These are phyloP conservation scores for Drosophila kepulauana DNA, from an alignment of 1,140 invertebrate species.

Conservation along the genomic window DNA sequence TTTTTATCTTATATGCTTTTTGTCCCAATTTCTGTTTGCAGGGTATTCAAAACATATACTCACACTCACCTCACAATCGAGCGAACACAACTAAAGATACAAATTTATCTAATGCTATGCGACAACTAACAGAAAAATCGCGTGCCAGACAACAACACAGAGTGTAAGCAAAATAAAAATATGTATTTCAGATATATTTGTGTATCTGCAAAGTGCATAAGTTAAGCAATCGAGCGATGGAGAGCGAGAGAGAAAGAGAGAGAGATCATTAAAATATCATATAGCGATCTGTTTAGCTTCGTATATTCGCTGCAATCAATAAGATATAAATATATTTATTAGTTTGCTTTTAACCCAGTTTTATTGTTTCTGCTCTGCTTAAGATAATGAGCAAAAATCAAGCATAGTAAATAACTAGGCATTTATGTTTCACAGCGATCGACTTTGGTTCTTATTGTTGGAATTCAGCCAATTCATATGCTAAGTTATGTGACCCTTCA, in stretches of 20 bases:
- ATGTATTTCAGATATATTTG: slow-evolving; percentile 7
- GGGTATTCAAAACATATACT: slow-evolving; percentile 6
- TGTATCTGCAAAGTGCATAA: slow-evolving; percentile 1
- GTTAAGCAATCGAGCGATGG: not conserved
- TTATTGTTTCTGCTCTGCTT: not conserved
- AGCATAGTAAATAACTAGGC: not conserved
- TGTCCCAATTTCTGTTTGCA: not conserved
- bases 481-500: not conserved
- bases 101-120: slow-evolving; percentile 42
- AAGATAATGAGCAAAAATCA: slow-evolving; percentile 2
- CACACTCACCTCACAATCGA: not conserved
- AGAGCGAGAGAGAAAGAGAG: not conserved
- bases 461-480: not conserved
- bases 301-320: not conserved
- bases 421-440: slow-evolving; percentile 3
- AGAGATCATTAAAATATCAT: slow-evolving; percentile 1
- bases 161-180: not conserved
- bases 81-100: slow-evolving; percentile 25
- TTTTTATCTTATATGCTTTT: not conserved
- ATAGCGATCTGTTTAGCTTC: not conserved
- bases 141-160: slow-evolving; percentile 23
- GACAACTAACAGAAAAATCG: slow-evolving; percentile 61
- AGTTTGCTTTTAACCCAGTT: slow-evolving; percentile 8
- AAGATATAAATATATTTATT: slow-evolving; percentile 7
- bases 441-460: not conserved